phyloP scores from a whole-genome alignment of 2,797 vertebrate species.

The Arnoldichthys spilopterus region DNA sequence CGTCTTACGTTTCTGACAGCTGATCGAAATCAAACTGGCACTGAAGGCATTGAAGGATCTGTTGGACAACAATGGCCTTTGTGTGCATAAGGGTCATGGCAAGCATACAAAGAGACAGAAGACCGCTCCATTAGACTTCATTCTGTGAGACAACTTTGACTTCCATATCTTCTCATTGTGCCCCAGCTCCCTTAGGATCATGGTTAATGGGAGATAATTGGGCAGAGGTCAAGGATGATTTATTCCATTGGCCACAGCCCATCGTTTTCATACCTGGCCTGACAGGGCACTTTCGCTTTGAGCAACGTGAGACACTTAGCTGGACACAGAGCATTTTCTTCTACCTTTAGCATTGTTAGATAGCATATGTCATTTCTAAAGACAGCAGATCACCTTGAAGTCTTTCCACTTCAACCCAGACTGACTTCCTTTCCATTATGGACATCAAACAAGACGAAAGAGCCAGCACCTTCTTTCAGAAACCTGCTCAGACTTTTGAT shows the following conservation, averaged over 20 bases:
- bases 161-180: constrained; percentile 53
- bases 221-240: constrained; percentile 81
- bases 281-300: constrained; percentile 35
- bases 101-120: constrained; percentile 64
- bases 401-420: not conserved
- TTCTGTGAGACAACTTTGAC: constrained; percentile 49
- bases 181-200: constrained; percentile 62
- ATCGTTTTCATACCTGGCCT: constrained; percentile 74
- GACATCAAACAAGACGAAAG: constrained; percentile 20
- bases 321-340: not conserved
- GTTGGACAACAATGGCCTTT: constrained; percentile 72
- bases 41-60: constrained; percentile 24
- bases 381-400: constrained; percentile 41
- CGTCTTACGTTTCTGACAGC: not conserved
- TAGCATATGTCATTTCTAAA: constrained; percentile 13
- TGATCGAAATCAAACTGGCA: constrained; percentile 16
- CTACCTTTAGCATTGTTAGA: not conserved
- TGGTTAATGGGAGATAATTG: constrained; percentile 82
- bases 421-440: constrained; percentile 35
- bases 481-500: not conserved
- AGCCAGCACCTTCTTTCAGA: not conserved
- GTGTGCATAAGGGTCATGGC: constrained; percentile 67
- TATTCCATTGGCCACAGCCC: constrained; percentile 79
- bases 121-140: constrained; percentile 25
- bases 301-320: constrained; percentile 63